Evolutionary conservation across 2,797 vertebrate genomes (phyloP).

Genomic region (Limosa lapponica): DNA sequence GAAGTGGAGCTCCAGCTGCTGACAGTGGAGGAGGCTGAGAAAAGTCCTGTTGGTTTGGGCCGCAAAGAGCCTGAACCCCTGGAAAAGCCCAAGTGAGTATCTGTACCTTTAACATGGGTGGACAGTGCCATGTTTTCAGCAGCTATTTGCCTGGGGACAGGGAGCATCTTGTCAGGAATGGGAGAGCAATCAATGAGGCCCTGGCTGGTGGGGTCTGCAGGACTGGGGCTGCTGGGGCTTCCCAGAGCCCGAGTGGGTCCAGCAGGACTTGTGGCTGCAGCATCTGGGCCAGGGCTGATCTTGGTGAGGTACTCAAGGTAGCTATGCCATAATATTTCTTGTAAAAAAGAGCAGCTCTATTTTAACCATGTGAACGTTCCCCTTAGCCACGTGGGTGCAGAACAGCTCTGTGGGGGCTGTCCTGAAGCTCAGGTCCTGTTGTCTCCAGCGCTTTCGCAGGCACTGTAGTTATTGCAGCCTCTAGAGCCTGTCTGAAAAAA

Average conservation of each 20-base stretch:
- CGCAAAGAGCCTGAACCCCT: constrained; percentile 91
- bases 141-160: not conserved
- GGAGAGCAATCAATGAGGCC: not conserved
- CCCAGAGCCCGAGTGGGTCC: not conserved
- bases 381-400: rapidly evolving
- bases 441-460: rapidly evolving
- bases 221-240: not conserved
- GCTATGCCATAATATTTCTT: not conserved
- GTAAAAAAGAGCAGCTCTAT: not conserved
- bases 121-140: not conserved
- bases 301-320: not conserved
- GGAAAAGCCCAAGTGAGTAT: constrained; percentile 91
- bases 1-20: constrained; percentile 93
- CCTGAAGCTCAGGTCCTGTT: not conserved
- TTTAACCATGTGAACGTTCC: not conserved
- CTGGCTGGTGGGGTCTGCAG: not conserved
- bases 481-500: no score
- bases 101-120: not conserved
- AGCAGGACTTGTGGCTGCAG: not conserved
- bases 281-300: not conserved
- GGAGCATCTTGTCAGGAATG: not conserved
- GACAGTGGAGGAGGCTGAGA: constrained; percentile 88
- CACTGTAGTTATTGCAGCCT: not conserved
- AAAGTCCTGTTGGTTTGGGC: constrained; percentile 86
- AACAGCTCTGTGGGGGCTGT: not conserved